Evolutionary conservation across 2,888 invertebrate genomes (phyloP), one percentile per base, ranked within the genome.

Genomic region (Platycheirus rosarum): DNA sequence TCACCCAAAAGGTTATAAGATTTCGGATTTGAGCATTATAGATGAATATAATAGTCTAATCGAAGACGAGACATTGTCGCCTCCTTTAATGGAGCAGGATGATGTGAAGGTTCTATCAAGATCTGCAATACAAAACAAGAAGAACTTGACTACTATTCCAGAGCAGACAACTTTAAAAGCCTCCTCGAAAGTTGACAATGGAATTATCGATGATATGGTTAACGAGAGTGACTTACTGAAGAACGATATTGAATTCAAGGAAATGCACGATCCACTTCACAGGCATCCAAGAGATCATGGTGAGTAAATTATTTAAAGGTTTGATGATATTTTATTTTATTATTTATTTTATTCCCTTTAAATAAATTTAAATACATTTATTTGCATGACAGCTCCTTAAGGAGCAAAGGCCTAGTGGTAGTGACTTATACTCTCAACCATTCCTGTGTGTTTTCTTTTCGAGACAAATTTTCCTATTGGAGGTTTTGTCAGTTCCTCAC

Each of bases 181-280:
- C 7, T 29, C 46, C 14, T 29, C 46, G 6, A 32, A 16, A 5
- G 11, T 20, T n/a, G 32, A 68, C 35, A 55, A 35, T 51, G 60
- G 29, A 53, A 66, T 23, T n/a, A 57, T 13, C 46, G 48, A 62
- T 35, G 40, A 68, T n/a, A 5, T 69, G 40, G 53, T 46, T 14
- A 53, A 7, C 46, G 49, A n/a, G 35, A 73, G 20, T 42, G 46
- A 49, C 14, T 8, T 44, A 2, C n/a, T 37, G 57, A 42, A 23
- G 3, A 42, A 46, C 13, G 65, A 75, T 13, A 57, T 60, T 13
- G 86, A 87, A 35, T 90, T 90, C 75, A 88, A 87, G 40, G 89
- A 89, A 86, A 89, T 91, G 87, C 90, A 90, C 60, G 90, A 90
- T 85, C 90, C 90, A 29, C 89, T 88, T 63, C 91, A 90, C 82